Percentiles rank a stretch among this genome's conserved stretches.
phyloP scores from a whole-genome alignment of 2,113 vertebrate species.

The Rhinichthys klamathensis region DNA sequence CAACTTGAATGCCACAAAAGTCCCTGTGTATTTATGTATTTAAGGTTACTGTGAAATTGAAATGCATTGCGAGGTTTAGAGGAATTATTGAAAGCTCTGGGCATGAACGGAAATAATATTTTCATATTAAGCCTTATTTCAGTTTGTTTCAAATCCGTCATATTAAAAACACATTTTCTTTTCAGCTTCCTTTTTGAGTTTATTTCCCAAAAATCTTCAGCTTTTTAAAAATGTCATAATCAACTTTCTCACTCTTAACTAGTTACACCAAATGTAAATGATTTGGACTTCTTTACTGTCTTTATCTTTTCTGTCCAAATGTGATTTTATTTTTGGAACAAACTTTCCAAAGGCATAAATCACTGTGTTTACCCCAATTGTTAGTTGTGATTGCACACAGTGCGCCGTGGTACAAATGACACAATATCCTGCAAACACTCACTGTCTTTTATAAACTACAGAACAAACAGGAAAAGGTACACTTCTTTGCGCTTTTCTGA shows the following conservation, averaged over 20 bases:
- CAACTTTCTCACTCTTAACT: neutral
- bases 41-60: constrained; percentile 57
- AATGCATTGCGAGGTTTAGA: constrained; percentile 51
- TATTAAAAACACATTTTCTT: neutral
- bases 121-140: constrained; percentile 31
- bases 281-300: neutral
- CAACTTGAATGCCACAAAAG: constrained; percentile 38
- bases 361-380: constrained; percentile 52
- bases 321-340: constrained; percentile 38
- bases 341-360: constrained; percentile 38
- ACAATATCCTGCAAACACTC: constrained; percentile 55
- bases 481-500: constrained; percentile 63
- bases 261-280: neutral
- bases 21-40: constrained; percentile 30
- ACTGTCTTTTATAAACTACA: constrained; percentile 12
- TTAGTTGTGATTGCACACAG: constrained; percentile 60
- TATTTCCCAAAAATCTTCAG: neutral
- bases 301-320: constrained; percentile 26
- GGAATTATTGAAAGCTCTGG: constrained; percentile 23
- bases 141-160: constrained; percentile 15
- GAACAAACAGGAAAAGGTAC: constrained; percentile 62
- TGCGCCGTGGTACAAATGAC: constrained; percentile 69
- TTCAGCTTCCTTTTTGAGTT: neutral
- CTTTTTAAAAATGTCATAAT: neutral
- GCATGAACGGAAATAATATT: constrained; percentile 45